A percentile compares a stretch with the other conserved stretches of the same genome.
These are phyloP conservation scores for Gari tellinella DNA, from an alignment of 2,888 invertebrate species.

Conservation along the genomic window DNA sequence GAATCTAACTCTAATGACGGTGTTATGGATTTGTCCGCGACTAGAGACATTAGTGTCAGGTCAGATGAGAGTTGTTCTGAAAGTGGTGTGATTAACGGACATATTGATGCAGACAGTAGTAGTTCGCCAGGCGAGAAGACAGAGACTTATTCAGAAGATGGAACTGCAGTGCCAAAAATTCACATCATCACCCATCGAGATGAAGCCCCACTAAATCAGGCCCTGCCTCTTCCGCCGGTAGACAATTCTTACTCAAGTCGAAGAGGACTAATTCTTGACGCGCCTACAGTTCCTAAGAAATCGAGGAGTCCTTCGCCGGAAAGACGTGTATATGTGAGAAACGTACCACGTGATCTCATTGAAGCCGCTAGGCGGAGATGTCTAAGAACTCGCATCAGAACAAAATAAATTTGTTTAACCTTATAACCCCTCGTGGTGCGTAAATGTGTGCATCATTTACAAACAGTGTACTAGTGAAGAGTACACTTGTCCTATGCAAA, in stretches of 20 bases:
- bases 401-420: conserved; percentile 66
- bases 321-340: conserved; percentile 73
- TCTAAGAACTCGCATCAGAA: conserved; percentile 73
- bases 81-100: conserved; percentile 29
- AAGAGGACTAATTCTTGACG: conserved; percentile 81
- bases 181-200: conserved; percentile 73
- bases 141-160: conserved; percentile 50
- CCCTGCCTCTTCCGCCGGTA: conserved; percentile 74
- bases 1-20: conserved; percentile 65
- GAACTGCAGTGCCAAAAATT: conserved; percentile 71
- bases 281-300: conserved; percentile 77
- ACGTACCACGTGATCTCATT: conserved; percentile 75
- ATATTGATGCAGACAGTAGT: conserved; percentile 35
- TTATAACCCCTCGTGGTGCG: too few relatives aligned
- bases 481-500: too few relatives aligned
- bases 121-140: conserved; percentile 27
- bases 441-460: too few relatives aligned
- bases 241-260: conserved; percentile 78
- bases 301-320: conserved; percentile 78
- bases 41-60: conserved; percentile 52
- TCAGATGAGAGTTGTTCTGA: conserved; percentile 56
- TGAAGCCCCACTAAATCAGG: conserved; percentile 68
- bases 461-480: too few relatives aligned
- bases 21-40: conserved; percentile 77
- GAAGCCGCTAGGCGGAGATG: conserved; percentile 78